Conservation (phyloP, 2,113 vertebrate genomes). For the Microcebus tavaratra region DNA sequence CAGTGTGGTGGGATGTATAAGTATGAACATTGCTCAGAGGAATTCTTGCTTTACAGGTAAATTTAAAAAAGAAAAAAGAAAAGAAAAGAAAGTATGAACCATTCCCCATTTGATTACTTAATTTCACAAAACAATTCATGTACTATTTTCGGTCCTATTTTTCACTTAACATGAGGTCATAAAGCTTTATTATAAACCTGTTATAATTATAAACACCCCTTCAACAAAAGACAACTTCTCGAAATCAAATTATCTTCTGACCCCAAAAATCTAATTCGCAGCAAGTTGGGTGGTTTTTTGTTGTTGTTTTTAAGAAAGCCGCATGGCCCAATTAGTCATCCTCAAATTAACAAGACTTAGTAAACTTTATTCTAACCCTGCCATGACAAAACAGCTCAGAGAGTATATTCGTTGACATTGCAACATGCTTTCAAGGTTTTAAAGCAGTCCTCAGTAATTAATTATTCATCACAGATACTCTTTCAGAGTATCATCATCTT, state of each 20-base stretch:
- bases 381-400: neutral
- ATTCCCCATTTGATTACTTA: neutral
- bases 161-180: neutral
- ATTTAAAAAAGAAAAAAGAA: too few relatives aligned
- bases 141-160: neutral
- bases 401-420: neutral
- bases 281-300: neutral
- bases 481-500: neutral
- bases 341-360: neutral
- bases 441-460: neutral
- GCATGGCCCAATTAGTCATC: neutral
- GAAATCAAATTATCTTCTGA: conserved; percentile 14
- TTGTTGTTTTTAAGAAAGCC: neutral
- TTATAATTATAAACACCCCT: neutral
- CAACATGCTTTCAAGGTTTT: neutral
- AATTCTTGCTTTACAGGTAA: too few relatives aligned
- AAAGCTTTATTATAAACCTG: neutral
- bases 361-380: neutral
- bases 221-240: neutral
- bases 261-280: neutral
- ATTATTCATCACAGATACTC: neutral
- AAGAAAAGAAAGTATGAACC: too few relatives aligned
- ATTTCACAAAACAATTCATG: neutral
- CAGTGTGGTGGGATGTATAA: neutral
- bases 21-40: too few relatives aligned